Evolutionary conservation across 2,113 vertebrate species (phyloP), one percentile per base, ranked within the genome.

Genomic region (Ptilorrhoa leucosticta): DNA sequence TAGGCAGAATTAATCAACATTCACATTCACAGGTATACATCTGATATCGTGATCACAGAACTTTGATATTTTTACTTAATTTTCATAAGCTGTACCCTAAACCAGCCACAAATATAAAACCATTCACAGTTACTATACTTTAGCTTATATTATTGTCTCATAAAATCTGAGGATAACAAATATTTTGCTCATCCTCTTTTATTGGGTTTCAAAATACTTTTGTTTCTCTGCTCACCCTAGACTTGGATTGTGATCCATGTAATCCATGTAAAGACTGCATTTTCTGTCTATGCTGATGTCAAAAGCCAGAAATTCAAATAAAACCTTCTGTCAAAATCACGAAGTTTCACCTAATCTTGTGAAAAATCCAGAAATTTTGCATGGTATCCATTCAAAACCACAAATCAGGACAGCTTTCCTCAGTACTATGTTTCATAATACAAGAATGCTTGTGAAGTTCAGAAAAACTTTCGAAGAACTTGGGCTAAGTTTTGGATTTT

Each of bases 401-500:
- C 90, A 94, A 93, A 88, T 90, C 53, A 80, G 30, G 15, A 85
- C 70, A 93, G 48, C 24, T 83, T 91, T 87, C 45, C 58, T 90
- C 58, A 45, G 47, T n/a, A 45, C 45, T 77, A 1, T 89, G 58
- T 61, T 96, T 94, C 88, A 88, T 93, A 81, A 83, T 66, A 66
- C 31, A 86, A 80, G 93, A 96, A 94, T 75, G 71, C 24, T 83
- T 86, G 27, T 95, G 87, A 91, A 83, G 42, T 63, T 94, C 82
- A 90, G 56, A 27, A 94, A 91, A 94, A 72, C 95, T 96, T 95
- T 96, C 65, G 1, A 95, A 95, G 95, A 96, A 95, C 56, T 85
- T 73, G 51, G 64, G 51, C 86, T 83, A 75, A 60, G 44, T 66
- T 95, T 83, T 90, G 47, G 9, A 66, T 93, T 90, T 90, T 92